These are phyloP conservation scores for Anastrepha obliqua DNA, from an alignment of 1,140 invertebrate species.

Conservation along the genomic window DNA sequence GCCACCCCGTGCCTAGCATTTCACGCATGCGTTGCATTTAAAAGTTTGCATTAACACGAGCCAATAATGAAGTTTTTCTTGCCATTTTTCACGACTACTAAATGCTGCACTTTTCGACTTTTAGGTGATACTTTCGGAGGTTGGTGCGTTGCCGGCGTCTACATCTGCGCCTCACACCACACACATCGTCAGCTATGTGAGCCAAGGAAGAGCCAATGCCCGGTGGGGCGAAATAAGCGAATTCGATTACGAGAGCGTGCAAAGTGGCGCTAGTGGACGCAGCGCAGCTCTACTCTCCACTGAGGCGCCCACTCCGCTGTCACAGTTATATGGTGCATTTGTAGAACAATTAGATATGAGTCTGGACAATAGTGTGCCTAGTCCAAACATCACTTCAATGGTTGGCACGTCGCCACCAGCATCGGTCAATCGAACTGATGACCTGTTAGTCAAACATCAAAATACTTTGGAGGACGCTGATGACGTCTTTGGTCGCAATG, in stretches of 20 bases:
- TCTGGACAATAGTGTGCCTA: not conserved
- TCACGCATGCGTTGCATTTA: not conserved
- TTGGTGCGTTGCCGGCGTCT: constrained; percentile 54
- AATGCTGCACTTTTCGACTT: not conserved
- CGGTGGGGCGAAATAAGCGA: constrained; percentile 56
- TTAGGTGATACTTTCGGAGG: constrained; percentile 55
- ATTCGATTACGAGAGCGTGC: constrained; percentile 65
- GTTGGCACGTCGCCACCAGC: not conserved
- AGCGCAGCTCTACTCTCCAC: not conserved
- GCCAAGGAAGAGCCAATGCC: constrained; percentile 46
- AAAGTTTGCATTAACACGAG: not conserved
- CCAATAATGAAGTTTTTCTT: not conserved
- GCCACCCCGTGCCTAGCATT: not conserved
- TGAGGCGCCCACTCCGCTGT: constrained; percentile 53
- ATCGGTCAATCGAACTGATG: not conserved
- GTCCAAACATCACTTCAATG: not conserved
- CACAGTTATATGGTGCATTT: constrained; percentile 53
- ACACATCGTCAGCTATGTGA: constrained; percentile 65
- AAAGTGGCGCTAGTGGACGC: not conserved
- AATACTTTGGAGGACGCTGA: constrained; percentile 39
- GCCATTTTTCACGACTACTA: not conserved
- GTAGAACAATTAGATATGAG: constrained; percentile 49
- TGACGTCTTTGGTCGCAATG: constrained; percentile 29
- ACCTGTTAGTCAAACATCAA: not conserved
- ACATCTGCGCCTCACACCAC: constrained; percentile 50